phyloP scores from a whole-genome alignment of 2,888 invertebrate species.

The Drosophila pseudotalamancana region DNA sequence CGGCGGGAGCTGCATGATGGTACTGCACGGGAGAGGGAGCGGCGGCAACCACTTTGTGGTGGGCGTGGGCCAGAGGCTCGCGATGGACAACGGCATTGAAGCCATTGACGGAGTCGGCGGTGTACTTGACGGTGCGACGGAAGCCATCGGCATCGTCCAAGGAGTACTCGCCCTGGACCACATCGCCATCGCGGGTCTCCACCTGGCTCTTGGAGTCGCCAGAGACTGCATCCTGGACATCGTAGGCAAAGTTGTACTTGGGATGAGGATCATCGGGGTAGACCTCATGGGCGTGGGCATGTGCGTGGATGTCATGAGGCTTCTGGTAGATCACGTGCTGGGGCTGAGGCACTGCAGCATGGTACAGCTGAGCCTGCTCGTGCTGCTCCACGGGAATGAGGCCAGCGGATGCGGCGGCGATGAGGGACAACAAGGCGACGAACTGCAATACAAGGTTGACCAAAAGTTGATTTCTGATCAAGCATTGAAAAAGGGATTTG shows the following conservation, averaged over 20 bases:
- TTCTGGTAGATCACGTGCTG: conserved; percentile 72
- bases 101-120: conserved; percentile 82
- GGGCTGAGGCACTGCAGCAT: conserved; percentile 46
- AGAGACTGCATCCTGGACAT: conserved; percentile 82
- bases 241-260: conserved; percentile 82
- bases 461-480: not conserved
- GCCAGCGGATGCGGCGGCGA: conserved; percentile 70
- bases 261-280: conserved; percentile 81
- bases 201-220: conserved; percentile 84
- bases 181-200: conserved; percentile 83
- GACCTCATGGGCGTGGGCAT: conserved; percentile 62
- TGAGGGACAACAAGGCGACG: conserved; percentile 61
- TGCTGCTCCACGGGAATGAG: conserved; percentile 73
- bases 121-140: conserved; percentile 83
- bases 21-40: conserved; percentile 66
- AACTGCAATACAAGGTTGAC: conserved; percentile 60
- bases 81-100: conserved; percentile 83
- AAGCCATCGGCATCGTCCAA: conserved; percentile 83
- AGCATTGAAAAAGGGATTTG: not conserved
- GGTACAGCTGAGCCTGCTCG: conserved; percentile 54
- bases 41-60: conserved; percentile 62
- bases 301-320: conserved; percentile 64
- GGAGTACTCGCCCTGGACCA: conserved; percentile 84
- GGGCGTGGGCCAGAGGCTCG: conserved; percentile 71
- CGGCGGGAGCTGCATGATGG: conserved; percentile 58